Percentiles rank a stretch among this genome's conserved stretches.
Conservation (phyloP, 2,113 vertebrate genomes). For the Nothocercus julius region DNA sequence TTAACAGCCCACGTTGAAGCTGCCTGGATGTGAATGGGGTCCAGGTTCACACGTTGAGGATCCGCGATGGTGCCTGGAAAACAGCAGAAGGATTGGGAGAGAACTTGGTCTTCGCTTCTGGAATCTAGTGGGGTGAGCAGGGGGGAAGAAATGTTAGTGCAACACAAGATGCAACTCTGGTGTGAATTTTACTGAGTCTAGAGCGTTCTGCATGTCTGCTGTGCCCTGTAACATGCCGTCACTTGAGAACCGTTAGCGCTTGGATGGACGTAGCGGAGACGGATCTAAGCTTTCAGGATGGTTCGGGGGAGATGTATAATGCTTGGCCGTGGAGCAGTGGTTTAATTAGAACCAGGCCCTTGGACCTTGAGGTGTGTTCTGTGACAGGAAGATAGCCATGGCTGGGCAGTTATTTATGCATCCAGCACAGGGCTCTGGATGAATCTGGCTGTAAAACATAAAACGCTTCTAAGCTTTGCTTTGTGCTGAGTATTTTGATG, state of each 20-base stretch:
- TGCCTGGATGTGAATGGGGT: neutral
- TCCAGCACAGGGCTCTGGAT: neutral
- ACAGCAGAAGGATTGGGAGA: slow-evolving; percentile 92
- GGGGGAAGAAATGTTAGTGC: slow-evolving; percentile 8
- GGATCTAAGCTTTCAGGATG: fast-evolving
- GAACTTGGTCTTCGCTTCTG: slow-evolving; percentile 87
- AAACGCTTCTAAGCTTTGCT: neutral
- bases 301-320: neutral
- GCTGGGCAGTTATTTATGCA: neutral
- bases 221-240: neutral
- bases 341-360: neutral
- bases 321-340: fast-evolving
- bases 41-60: slow-evolving; percentile 86
- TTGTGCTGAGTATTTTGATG: neutral
- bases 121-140: slow-evolving; percentile 79
- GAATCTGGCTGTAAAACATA: neutral
- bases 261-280: neutral
- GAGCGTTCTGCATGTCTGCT: neutral
- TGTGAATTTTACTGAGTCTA: neutral
- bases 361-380: neutral
- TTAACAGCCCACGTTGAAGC: neutral
- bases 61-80: slow-evolving; percentile 87
- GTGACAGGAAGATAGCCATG: neutral
- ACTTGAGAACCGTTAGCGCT: fast-evolving
- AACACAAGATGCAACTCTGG: neutral